Conservation (phyloP, 2,797 vertebrate genomes). For the Steatocranus sp. region DNA sequence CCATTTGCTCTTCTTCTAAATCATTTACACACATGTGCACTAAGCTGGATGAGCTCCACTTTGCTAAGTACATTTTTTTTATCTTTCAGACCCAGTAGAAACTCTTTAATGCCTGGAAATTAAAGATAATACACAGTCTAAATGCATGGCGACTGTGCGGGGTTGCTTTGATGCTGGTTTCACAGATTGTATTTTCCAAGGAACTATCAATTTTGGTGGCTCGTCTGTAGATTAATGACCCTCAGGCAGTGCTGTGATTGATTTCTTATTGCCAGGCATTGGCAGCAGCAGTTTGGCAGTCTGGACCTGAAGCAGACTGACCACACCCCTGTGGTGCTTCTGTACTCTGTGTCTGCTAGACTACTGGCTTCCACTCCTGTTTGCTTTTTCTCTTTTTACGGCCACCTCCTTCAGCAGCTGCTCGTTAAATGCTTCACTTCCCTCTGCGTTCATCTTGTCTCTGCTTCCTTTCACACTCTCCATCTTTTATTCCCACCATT, state of each 20-base stretch:
- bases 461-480: neutral
- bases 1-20: neutral
- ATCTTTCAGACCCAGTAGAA: neutral
- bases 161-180: neutral
- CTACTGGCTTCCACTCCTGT: neutral
- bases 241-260: conserved; percentile 3
- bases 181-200: neutral
- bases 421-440: neutral
- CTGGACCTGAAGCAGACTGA: conserved; percentile 27
- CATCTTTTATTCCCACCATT: neutral
- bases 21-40: neutral
- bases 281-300: conserved; percentile 22
- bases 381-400: neutral
- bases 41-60: neutral
- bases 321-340: conserved; percentile 36
- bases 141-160: neutral
- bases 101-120: neutral
- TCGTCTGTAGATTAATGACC: neutral
- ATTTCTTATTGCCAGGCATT: conserved; percentile 24
- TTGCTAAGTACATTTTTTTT: neutral
- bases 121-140: neutral
- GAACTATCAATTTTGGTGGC: neutral
- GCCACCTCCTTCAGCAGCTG: neutral
- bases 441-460: neutral
- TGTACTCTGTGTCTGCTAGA: neutral